Evolutionary conservation across 2,888 invertebrate genomes (phyloP).

Genomic region (Apamea crenata): DNA sequence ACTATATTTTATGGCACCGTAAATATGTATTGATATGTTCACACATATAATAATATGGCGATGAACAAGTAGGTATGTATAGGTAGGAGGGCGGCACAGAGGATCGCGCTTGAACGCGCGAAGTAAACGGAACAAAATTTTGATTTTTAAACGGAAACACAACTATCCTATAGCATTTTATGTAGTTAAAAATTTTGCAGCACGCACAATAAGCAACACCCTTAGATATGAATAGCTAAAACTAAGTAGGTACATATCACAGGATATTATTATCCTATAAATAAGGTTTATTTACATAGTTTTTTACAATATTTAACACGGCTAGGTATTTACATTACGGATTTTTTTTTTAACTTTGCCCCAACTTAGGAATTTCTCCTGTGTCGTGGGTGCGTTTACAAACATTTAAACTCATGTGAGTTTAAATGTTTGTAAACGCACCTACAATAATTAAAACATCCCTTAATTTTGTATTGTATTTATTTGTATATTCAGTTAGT

Average conservation of each 20-base stretch:
- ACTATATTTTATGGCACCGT: conserved; percentile 68
- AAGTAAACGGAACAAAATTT: neutral
- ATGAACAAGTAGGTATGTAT: conserved; percentile 8
- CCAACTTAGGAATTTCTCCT: too few species aligned
- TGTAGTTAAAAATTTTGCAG: too few species aligned
- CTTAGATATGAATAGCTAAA: neutral
- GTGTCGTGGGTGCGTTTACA: too few species aligned
- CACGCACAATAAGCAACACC: neutral
- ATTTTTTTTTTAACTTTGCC: too few species aligned
- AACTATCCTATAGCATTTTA: neutral
- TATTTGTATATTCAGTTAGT: too few species aligned
- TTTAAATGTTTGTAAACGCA: too few species aligned
- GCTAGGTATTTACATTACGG: too few species aligned
- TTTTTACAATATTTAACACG: neutral
- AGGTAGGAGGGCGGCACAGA: neutral
- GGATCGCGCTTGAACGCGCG: neutral
- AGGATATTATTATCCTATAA: neutral
- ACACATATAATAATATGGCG: conserved; percentile 49
- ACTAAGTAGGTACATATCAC: neutral
- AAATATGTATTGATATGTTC: conserved; percentile 67
- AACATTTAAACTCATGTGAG: too few species aligned
- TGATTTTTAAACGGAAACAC: neutral
- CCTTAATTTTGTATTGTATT: too few species aligned
- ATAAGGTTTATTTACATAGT: neutral
- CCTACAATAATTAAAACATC: too few species aligned